A percentile compares a stretch with the other conserved stretches of the same genome.
Conservation (phyloP, 2,113 vertebrate genomes). For the Hassar affinis region DNA sequence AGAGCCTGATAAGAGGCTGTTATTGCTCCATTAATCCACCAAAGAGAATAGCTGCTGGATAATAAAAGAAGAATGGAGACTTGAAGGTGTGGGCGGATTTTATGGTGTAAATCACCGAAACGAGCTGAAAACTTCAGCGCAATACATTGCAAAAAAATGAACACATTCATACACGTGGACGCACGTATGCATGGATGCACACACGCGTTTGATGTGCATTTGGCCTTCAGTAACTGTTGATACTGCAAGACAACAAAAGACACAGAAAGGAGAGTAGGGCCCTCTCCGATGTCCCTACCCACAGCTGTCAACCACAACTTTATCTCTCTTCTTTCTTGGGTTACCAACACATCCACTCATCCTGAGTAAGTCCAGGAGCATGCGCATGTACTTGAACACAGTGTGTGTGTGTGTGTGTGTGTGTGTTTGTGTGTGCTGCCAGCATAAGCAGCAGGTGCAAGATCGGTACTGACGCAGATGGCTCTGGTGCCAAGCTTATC, state of each 20-base stretch:
- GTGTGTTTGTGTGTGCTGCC: not conserved
- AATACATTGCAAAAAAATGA: not conserved
- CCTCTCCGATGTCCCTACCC: slow-evolving; percentile 37
- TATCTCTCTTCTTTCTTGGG: slow-evolving; percentile 39
- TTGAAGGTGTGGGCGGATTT: slow-evolving; percentile 28
- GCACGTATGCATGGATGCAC: not conserved
- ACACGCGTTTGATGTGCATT: not conserved
- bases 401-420: slow-evolving; percentile 3
- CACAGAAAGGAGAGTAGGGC: slow-evolving; percentile 38
- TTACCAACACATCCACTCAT: slow-evolving; percentile 41
- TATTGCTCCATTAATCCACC: slow-evolving; percentile 3
- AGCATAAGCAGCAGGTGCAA: slow-evolving; percentile 23
- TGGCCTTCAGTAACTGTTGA: not conserved
- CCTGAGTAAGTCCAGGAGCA: not conserved
- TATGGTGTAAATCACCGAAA: slow-evolving; percentile 42
- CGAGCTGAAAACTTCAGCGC: not conserved
- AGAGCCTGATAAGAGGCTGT: slow-evolving; percentile 13
- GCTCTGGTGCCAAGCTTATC: slow-evolving; percentile 12
- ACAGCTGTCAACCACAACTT: slow-evolving; percentile 43
- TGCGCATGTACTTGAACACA: not conserved
- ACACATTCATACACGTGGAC: not conserved
- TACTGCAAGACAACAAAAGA: slow-evolving; percentile 50
- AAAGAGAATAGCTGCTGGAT: slow-evolving; percentile 11
- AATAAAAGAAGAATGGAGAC: slow-evolving; percentile 27
- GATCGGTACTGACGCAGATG: slow-evolving; percentile 20